Conservation (phyloP, 1,140 invertebrate species). For the Holcopasites calliopsidis region DNA sequence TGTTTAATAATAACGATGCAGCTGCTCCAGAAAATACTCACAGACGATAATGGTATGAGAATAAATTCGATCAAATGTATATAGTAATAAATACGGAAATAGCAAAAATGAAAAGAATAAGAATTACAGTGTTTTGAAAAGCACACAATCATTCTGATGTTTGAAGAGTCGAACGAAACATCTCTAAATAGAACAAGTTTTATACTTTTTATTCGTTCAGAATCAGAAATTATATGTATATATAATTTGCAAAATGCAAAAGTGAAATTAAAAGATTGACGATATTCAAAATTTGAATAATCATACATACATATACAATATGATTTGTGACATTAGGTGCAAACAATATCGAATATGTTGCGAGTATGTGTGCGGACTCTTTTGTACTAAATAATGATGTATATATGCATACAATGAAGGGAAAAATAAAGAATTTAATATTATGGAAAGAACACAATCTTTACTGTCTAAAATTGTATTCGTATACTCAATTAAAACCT, state of each 20-base stretch:
- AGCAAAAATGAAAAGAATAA: background rate
- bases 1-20: background rate
- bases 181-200: constrained; percentile 16
- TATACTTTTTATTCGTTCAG: constrained; percentile 28
- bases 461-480: too few species aligned
- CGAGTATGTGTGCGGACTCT: constrained; percentile 47
- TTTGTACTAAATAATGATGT: constrained; percentile 64
- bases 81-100: background rate
- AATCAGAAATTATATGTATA: background rate
- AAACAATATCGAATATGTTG: background rate
- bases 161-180: constrained; percentile 36
- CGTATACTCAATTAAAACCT: too few species aligned
- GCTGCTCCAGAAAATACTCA: constrained; percentile 16
- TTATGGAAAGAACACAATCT: constrained; percentile 35
- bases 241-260: background rate
- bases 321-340: constrained; percentile 11
- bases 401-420: constrained; percentile 56
- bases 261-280: background rate
- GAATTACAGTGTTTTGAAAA: background rate
- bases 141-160: background rate
- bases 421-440: constrained; percentile 65
- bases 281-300: constrained; percentile 4
- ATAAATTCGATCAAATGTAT: background rate
- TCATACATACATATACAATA: too few species aligned
- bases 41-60: background rate